Evolutionary conservation across 2,113 vertebrate genomes (phyloP).

Genomic region (Cyphomyrus plagiostoma): DNA sequence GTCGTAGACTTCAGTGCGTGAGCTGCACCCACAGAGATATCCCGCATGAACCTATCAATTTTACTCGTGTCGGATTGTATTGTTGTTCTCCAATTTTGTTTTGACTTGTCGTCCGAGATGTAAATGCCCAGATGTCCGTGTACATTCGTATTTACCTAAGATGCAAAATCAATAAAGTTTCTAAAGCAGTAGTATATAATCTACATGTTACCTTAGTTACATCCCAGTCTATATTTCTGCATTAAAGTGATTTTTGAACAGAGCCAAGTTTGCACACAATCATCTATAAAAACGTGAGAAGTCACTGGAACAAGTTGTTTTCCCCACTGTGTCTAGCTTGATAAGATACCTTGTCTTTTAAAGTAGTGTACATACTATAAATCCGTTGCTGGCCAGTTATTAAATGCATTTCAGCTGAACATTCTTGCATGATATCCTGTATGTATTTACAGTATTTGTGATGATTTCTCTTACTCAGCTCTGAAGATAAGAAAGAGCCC

Average conservation of each 20-base stretch:
- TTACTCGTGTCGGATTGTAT: not conserved
- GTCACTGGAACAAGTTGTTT: not conserved
- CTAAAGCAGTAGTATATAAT: not conserved
- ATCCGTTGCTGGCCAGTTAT: not conserved
- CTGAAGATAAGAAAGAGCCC: constrained; percentile 17
- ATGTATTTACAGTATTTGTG: not conserved
- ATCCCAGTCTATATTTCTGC: not conserved
- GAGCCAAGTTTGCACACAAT: not conserved
- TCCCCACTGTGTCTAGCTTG: not conserved
- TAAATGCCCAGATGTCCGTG: not conserved
- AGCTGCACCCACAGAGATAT: not conserved
- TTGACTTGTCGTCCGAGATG: not conserved
- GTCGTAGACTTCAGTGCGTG: not conserved
- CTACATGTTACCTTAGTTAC: not conserved
- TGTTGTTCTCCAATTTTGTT: not conserved
- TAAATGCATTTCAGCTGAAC: not conserved
- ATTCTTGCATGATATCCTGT: not conserved
- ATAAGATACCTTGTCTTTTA: not conserved
- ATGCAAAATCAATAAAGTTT: not conserved
- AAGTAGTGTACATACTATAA: not conserved
- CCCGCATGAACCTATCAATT: not conserved
- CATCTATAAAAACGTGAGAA: not conserved
- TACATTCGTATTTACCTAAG: not conserved
- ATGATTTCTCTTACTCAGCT: not conserved
- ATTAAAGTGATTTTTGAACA: not conserved